phyloP scores from a whole-genome alignment of 2,113 vertebrate genomes.

The Narcine bancroftii region DNA sequence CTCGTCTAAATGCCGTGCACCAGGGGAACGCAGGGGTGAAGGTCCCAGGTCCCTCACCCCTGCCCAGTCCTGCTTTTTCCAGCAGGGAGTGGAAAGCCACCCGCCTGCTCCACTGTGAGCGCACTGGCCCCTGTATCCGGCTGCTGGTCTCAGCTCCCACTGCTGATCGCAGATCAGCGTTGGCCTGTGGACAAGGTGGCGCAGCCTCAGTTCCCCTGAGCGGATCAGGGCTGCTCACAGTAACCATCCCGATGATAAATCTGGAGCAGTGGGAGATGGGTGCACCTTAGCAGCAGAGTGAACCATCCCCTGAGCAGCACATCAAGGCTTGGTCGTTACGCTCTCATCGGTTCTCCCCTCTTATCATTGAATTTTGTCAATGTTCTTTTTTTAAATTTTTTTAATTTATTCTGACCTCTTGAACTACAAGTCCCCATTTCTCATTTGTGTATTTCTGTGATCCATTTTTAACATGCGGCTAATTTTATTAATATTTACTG shows the following conservation, averaged over 20 bases:
- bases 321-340: background rate
- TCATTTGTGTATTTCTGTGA: conserved; percentile 5
- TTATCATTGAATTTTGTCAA: conserved; percentile 30
- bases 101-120: too few relatives aligned
- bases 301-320: background rate
- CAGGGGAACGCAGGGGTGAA: background rate
- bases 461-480: conserved; percentile 14
- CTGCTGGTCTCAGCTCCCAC: background rate
- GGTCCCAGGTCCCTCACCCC: too few relatives aligned
- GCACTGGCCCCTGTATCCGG: background rate
- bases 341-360: background rate
- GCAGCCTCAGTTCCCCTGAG: background rate
- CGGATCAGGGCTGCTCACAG: background rate
- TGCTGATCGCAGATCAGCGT: background rate
- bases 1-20: background rate
- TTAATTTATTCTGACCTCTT: conserved; percentile 35
- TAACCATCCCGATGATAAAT: background rate
- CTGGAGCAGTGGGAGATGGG: background rate
- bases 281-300: too few relatives aligned
- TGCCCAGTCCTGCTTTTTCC: background rate
- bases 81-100: background rate
- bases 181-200: background rate
- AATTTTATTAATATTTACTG: conserved; percentile 30
- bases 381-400: conserved; percentile 21
- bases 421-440: background rate